A percentile compares a stretch with the other conserved stretches of the same genome.
These are phyloP conservation scores for Drosophila histrio DNA, from an alignment of 2,888 invertebrate species.

Conservation along the genomic window DNA sequence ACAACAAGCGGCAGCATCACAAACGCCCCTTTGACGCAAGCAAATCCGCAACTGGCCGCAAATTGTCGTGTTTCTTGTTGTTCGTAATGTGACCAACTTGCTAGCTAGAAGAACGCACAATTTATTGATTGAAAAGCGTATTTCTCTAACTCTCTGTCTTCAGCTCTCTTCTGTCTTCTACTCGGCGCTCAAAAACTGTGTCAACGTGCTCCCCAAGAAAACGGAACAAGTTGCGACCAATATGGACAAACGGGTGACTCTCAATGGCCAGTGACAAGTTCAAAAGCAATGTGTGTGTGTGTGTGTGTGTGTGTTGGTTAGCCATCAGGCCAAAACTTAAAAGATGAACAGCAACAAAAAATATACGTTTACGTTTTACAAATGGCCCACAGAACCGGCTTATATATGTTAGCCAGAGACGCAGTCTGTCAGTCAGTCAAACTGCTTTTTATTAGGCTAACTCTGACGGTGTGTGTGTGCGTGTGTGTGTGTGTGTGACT, in stretches of 20 bases:
- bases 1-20: slow-evolving; percentile 19
- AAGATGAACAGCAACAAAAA: slow-evolving; percentile 7
- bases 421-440: slow-evolving; percentile 49
- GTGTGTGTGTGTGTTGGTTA: slow-evolving; percentile 27
- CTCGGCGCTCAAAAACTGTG: slow-evolving; percentile 65
- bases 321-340: slow-evolving; percentile 38
- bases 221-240: slow-evolving; percentile 71
- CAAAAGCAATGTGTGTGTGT: slow-evolving; percentile 40
- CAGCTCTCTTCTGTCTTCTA: no score
- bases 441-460: slow-evolving; percentile 72
- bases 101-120: slow-evolving; percentile 34
- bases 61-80: slow-evolving; percentile 13
- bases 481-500: slow-evolving; percentile 32
- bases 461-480: slow-evolving; percentile 38
- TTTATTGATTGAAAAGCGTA: slow-evolving; percentile 65
- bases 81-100: slow-evolving; percentile 33
- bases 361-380: slow-evolving; percentile 44
- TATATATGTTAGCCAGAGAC: slow-evolving; percentile 37
- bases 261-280: slow-evolving; percentile 74
- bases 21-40: slow-evolving; percentile 42
- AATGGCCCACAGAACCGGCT: slow-evolving; percentile 71
- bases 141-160: not conserved
- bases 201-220: slow-evolving; percentile 64
- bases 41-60: slow-evolving; percentile 52
- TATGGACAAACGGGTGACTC: slow-evolving; percentile 63